phyloP scores from a whole-genome alignment of 2,888 invertebrate species.

The Megalurothrips usitatus region DNA sequence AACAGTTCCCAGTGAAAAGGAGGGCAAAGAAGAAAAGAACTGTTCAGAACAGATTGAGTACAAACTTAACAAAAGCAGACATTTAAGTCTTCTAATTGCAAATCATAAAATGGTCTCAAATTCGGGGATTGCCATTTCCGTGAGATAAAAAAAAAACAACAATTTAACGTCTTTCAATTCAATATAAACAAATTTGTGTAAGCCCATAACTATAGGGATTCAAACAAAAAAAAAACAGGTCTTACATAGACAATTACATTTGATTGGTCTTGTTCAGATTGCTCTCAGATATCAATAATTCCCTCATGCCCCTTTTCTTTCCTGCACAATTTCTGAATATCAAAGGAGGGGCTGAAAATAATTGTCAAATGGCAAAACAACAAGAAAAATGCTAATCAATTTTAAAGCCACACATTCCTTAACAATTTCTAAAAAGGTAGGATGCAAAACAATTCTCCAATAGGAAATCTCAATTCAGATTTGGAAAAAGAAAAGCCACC shows the following conservation, averaged over 20 bases:
- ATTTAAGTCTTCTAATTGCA: not conserved
- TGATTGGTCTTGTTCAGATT: constrained; percentile 26
- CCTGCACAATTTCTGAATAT: not conserved
- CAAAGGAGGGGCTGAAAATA: constrained; percentile 5
- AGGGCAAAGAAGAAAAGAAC: not conserved
- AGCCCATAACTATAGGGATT: not conserved
- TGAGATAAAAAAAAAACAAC: not conserved
- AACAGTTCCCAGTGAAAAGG: not conserved
- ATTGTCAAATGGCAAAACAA: constrained; percentile 10
- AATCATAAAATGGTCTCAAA: constrained; percentile 5
- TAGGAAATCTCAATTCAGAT: constrained; percentile 26
- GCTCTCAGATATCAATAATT: constrained; percentile 25
- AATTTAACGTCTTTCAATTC: constrained; percentile 16
- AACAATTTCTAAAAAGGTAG: constrained; percentile 16
- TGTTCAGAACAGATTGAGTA: constrained; percentile 12
- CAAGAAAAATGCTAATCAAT: constrained; percentile 4
- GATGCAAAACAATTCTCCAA: constrained; percentile 15
- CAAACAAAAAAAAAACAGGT: not conserved
- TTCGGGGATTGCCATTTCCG: not conserved
- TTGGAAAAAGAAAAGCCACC: constrained; percentile 22
- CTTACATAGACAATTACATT: constrained; percentile 21
- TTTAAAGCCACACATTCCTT: constrained; percentile 26
- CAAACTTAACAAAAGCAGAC: constrained; percentile 22
- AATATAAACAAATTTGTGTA: not conserved
- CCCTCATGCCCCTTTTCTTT: not conserved